Conservation (phyloP, 1,140 invertebrate genomes). For the Sycobia sp. region DNA sequence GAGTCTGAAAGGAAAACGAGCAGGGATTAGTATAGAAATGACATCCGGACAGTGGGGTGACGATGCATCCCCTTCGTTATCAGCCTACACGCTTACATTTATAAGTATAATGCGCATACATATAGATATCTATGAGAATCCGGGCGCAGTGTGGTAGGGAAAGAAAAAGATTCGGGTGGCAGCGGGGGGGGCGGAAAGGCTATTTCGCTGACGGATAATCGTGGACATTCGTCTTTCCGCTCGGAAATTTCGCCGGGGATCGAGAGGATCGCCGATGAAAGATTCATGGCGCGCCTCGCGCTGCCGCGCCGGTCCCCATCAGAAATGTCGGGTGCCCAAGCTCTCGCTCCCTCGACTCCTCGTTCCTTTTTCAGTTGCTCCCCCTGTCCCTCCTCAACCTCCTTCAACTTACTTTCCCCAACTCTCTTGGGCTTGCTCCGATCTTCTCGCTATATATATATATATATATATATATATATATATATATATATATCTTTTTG, state of each 20-base stretch:
- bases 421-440: no score
- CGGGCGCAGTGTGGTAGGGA: not conserved
- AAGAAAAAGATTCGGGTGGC: not conserved
- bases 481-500: no score
- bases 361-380: constrained; percentile 15
- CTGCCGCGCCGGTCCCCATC: constrained; percentile 21
- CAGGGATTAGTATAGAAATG: no score
- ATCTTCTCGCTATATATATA: no score
- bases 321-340: constrained; percentile 14
- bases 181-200: not conserved
- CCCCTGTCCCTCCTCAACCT: no score
- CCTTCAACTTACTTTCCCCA: not conserved
- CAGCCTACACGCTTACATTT: not conserved
- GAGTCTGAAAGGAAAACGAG: not conserved
- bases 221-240: constrained; percentile 31
- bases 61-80: constrained; percentile 10
- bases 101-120: not conserved
- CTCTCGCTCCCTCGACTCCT: constrained; percentile 8
- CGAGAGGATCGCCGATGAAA: constrained; percentile 29
- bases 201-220: constrained; percentile 29
- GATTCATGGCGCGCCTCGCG: constrained; percentile 34
- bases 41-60: not conserved
- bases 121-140: not conserved
- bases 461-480: no score
- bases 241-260: constrained; percentile 23